Conservation (phyloP, 2,797 vertebrate species). For the Scarus forsteni region DNA sequence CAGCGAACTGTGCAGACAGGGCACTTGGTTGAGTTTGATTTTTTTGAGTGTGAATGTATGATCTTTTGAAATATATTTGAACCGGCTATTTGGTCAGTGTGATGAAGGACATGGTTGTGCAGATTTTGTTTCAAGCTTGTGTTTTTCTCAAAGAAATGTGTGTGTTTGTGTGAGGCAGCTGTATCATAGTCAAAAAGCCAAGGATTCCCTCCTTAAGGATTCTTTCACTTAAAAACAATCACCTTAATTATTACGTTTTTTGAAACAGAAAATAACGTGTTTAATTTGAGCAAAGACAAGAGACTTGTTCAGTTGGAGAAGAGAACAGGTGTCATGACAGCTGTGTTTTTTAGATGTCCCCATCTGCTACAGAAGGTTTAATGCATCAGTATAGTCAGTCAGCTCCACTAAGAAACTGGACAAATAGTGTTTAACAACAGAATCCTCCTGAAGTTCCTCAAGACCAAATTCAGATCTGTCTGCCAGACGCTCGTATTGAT, state of each 20-base stretch:
- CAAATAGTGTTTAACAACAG: background rate
- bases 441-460: no score
- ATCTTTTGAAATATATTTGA: no score
- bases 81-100: background rate
- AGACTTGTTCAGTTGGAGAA: conserved; percentile 4
- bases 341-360: background rate
- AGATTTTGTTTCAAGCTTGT: no score
- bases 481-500: background rate
- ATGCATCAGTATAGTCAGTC: background rate
- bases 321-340: conserved; percentile 3
- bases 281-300: background rate
- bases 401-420: background rate
- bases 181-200: no score
- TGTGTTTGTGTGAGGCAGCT: no score
- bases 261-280: background rate
- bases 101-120: background rate
- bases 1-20: background rate
- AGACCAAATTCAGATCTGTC: background rate
- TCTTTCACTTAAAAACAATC: no score
- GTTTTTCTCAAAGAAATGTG: no score
- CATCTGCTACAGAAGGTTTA: background rate
- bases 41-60: background rate
- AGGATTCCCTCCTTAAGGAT: no score
- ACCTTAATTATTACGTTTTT: background rate
- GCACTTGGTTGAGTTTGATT: background rate